Evolutionary conservation across 35 echinoderm and acorn worm genomes (phyloP), one percentile per base, ranked within the genome.

Genomic region (Chiridota heheva): DNA sequence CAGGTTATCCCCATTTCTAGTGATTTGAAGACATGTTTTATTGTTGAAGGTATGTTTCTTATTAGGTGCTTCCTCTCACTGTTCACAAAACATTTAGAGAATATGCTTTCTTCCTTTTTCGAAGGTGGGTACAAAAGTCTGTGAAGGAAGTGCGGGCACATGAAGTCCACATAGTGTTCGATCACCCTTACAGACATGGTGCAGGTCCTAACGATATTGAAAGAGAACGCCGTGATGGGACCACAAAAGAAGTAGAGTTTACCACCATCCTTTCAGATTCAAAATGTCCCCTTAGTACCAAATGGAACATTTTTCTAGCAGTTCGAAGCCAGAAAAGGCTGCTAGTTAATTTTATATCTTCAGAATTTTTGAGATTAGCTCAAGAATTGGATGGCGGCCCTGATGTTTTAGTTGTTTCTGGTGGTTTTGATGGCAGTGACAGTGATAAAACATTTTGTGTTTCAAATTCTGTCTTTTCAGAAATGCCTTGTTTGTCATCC

Each of bases 1-100:
- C 8, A 70, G 6, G 8, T 60, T 1, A 40, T 58, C 22, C 1
- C 3, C 62, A 65, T 45, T 58, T 5, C 42, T 24, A 17, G 2
- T 22, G 47, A 15, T 53, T 31, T 5, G 62, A 55, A 36, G 7
- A 43, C 33, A 18, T 82, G 68, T 24, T 86, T 60, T 42, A 73
- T 76, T 31, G 44, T 82, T 43, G 83, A 86, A 24, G 84, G 84
- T 22, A 86, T 86, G 84, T 86, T 76, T 41, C 45, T 4, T 24
- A 77, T 86, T 32, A 61, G 77, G 34, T 72, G 40, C 0, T 36
- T 39, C 37, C 70, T 1, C 43, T 59, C 2, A 26, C 18, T 62
- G 32, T 64, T 30, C 69, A 86, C 36, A 30, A 44, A 28, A 76
- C 83, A 12, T 86, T 86, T 63, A 12, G 41, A 6, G 71, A 86